Conservation (phyloP, 2,888 invertebrate genomes). For the Epirrhoe alternata region DNA sequence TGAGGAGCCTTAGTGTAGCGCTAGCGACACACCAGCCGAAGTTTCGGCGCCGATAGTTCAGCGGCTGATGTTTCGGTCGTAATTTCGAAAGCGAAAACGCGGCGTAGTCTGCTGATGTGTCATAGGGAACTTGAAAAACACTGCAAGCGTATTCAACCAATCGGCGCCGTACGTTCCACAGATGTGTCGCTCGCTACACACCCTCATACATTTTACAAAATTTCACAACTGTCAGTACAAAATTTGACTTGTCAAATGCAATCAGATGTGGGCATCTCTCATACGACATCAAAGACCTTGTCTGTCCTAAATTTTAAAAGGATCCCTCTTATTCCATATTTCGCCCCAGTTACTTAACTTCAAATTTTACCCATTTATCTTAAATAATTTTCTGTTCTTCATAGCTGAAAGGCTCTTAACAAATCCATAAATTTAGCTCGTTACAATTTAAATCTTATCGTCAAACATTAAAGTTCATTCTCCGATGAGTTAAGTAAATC, state of each 20-base stretch:
- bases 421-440: slow-evolving; percentile 36
- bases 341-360: slow-evolving; percentile 21
- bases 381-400: slow-evolving; percentile 36
- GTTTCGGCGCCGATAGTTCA: no score
- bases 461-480: slow-evolving; percentile 42
- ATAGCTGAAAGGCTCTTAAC: slow-evolving; percentile 37
- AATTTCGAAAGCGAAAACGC: no score
- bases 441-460: slow-evolving; percentile 41
- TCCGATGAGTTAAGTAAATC: slow-evolving; percentile 41
- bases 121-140: no score
- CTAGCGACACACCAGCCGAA: no score
- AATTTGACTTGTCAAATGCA: not conserved
- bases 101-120: no score
- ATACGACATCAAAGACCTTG: slow-evolving; percentile 11
- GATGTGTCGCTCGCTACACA: no score
- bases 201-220: not conserved
- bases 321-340: slow-evolving; percentile 19
- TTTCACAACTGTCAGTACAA: not conserved
- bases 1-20: no score
- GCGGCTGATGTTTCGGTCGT: no score
- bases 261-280: slow-evolving; percentile 9
- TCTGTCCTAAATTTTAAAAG: slow-evolving; percentile 8
- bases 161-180: no score
- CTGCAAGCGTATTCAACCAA: no score
- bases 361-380: slow-evolving; percentile 33